Percentiles rank a stretch among this genome's conserved stretches.
Conservation (phyloP, 2,888 invertebrate species). For the Torymus auratus region DNA sequence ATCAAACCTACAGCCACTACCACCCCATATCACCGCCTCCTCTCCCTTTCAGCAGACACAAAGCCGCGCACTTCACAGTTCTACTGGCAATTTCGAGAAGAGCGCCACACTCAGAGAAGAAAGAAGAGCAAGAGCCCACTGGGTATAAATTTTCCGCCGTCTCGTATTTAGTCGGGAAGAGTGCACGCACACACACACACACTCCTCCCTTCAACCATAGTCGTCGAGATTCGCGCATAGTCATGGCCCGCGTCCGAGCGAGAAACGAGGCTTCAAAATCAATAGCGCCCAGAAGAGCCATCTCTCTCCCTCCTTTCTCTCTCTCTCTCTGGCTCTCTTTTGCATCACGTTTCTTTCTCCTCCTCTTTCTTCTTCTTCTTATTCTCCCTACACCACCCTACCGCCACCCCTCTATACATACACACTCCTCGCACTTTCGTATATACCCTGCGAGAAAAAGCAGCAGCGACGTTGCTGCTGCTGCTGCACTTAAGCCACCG, state of each 20-base stretch:
- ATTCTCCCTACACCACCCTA: too few species aligned
- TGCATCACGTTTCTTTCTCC: too few species aligned
- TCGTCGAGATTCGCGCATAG: conserved; percentile 24
- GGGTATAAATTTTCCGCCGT: conserved; percentile 36
- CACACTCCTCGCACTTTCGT: too few species aligned
- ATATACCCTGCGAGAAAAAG: conserved; percentile 4
- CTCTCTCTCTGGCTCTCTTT: conserved; percentile 12
- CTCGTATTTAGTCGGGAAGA: not conserved
- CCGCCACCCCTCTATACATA: conserved; percentile 40
- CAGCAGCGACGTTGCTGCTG: conserved; percentile 63
- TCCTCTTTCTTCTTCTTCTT: too few species aligned
- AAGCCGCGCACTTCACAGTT: not conserved
- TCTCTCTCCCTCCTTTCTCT: conserved; percentile 36
- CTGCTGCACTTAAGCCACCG: conserved; percentile 60
- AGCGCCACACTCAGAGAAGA: not conserved
- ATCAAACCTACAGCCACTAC: too few species aligned
- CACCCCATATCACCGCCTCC: too few species aligned
- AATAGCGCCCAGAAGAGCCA: conserved; percentile 61
- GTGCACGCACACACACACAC: too few species aligned
- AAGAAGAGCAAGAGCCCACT: not conserved
- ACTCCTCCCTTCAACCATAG: too few species aligned
- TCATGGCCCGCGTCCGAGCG: conserved; percentile 1
- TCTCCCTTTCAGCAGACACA: not conserved
- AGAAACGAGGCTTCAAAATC: conserved; percentile 66
- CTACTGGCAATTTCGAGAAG: not conserved